A percentile compares a stretch with the other conserved stretches of the same genome.
Conservation (phyloP, 2,888 invertebrate species). For the Autographa gamma region DNA sequence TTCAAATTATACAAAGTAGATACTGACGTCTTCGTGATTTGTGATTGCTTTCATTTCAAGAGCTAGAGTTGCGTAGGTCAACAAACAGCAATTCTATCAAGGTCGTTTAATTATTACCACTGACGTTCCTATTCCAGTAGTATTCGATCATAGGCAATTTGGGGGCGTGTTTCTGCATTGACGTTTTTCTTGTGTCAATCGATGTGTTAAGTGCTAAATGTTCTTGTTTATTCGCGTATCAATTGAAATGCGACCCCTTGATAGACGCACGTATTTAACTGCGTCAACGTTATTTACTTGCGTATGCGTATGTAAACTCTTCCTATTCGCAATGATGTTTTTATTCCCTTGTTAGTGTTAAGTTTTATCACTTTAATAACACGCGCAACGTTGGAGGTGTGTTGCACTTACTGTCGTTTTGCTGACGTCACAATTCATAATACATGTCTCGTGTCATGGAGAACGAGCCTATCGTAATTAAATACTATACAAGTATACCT, state of each 20-base stretch:
- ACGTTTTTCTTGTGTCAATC: slow-evolving; percentile 53
- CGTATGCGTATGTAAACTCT: slow-evolving; percentile 28
- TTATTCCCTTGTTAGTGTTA: slow-evolving; percentile 18
- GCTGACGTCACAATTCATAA: background rate
- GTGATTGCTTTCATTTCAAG: background rate
- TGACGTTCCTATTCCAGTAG: slow-evolving; percentile 24
- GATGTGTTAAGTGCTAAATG: slow-evolving; percentile 53
- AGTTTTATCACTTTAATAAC: slow-evolving; percentile 7
- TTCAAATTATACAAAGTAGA: too few relatives aligned
- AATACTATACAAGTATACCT: background rate
- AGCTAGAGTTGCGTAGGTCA: background rate
- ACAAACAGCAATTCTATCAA: slow-evolving; percentile 11
- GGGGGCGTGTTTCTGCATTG: slow-evolving; percentile 54
- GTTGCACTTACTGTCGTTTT: background rate
- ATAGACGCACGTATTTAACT: slow-evolving; percentile 27
- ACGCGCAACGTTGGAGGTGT: slow-evolving; percentile 1
- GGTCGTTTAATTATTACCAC: slow-evolving; percentile 31
- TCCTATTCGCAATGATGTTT: slow-evolving; percentile 26
- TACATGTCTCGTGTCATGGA: background rate
- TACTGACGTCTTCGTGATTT: background rate
- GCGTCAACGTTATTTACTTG: slow-evolving; percentile 50
- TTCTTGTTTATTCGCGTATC: slow-evolving; percentile 58
- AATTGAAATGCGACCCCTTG: slow-evolving; percentile 55
- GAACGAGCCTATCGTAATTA: background rate
- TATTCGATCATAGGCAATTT: slow-evolving; percentile 25